Base-by-base conservation (phyloP, 2,113 vertebrate genomes). In the Grammomys dolichurus region DNA sequence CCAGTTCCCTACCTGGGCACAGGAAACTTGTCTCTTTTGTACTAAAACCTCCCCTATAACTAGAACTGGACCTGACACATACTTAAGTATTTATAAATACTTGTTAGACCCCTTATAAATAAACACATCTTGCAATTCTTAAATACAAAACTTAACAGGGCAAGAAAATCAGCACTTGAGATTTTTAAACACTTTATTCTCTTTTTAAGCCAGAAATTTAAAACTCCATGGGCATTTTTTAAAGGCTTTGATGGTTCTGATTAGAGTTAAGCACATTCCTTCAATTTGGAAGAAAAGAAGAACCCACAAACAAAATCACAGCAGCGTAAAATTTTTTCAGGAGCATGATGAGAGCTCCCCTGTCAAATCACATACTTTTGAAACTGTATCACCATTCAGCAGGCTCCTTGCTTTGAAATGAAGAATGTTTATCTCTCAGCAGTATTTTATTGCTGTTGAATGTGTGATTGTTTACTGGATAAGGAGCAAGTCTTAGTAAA, bases 161-260 rank as follows among this genome's bases (percentile, higher is more conserved):
- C 36, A 93, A 89, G 91, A 92, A 78, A 87, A 54, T 33, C 80
- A 80, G 87, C 28, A 91, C 36, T 92, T 91, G 95, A 90, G 73
- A 94, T 90, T 70, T 70, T 87, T 87, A 70, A 87, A 87, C 65
- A 86, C 63, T 69, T 86, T 80, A 91, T 93, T 96, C 87, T 88
- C 65, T 26, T 31, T 63, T 58, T 92, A 94, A 92, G 81, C 26
- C 33, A 96, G 63, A 95, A 78, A 81, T 75, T 93, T 63, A 93
- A 91, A 90, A 91, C 80, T 89, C 58, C 73, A 72, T 46, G 51
- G 82, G n/a, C 65, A 96, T 91, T 96, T 96, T 97, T 89, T 7
- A 87, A 97, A 94, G 89, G 33, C 84, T 94, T 95, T 97, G 69
- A 93, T 97, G 89, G 56, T 96, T 97, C 91, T 96, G 82, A 97